These are phyloP conservation scores for Ispidina picta DNA, from an alignment of 2,797 vertebrate genomes.

Conservation along the genomic window DNA sequence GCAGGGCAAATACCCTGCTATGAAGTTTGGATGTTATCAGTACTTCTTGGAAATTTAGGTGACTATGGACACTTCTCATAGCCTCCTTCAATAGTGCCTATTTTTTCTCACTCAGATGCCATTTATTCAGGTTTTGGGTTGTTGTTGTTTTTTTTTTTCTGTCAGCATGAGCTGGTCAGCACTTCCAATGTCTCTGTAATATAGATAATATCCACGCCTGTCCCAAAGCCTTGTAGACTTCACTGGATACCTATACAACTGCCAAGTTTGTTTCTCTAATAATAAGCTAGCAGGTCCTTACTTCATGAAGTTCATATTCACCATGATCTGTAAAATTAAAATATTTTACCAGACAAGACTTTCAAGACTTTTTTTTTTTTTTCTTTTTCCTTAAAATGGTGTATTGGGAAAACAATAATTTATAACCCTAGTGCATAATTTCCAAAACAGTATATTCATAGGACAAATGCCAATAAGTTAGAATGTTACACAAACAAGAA, in stretches of 20 bases:
- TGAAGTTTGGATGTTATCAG: background rate
- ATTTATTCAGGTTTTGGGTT: background rate
- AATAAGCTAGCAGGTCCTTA: background rate
- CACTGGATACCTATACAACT: background rate
- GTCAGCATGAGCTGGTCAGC: background rate
- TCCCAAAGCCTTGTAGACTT: background rate
- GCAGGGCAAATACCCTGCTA: background rate
- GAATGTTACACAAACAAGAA: conserved; percentile 73
- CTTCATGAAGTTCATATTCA: background rate
- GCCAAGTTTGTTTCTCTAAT: background rate
- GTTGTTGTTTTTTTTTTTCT: background rate
- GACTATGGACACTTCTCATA: background rate
- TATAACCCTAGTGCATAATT: conserved; percentile 57
- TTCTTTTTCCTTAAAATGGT: background rate
- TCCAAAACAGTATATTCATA: conserved; percentile 75
- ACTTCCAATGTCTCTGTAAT: background rate
- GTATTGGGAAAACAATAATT: conserved; percentile 66
- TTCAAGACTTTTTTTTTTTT: conserved; percentile 18
- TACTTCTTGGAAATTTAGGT: background rate
- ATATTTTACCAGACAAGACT: conserved; percentile 38
- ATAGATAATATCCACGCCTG: background rate
- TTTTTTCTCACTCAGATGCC: background rate
- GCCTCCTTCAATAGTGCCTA: background rate
- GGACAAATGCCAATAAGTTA: conserved; percentile 72
- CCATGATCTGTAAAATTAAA: conserved; percentile 8